These are phyloP conservation scores for Taurulus bubalis DNA, from an alignment of 2,113 vertebrate genomes.

Conservation along the genomic window DNA sequence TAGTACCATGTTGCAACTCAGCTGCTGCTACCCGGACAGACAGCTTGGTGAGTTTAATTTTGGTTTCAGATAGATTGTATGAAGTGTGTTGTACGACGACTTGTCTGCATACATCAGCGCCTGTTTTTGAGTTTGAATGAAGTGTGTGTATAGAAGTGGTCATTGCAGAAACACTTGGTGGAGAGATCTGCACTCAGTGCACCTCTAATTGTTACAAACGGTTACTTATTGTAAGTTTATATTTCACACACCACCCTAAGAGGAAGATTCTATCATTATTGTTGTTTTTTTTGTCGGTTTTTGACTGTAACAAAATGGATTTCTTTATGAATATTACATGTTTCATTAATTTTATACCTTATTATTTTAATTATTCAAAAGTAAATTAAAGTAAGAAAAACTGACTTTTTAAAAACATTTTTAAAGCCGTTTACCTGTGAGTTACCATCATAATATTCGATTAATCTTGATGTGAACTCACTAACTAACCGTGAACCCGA, in stretches of 20 bases:
- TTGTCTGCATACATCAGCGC: background rate
- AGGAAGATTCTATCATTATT: background rate
- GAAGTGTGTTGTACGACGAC: background rate
- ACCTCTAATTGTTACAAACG: background rate
- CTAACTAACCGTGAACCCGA: slow-evolving; percentile 39
- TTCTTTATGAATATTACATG: background rate
- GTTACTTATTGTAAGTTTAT: background rate
- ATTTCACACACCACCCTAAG: background rate
- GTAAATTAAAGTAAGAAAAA: background rate
- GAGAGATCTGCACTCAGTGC: background rate
- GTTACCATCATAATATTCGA: slow-evolving; percentile 26
- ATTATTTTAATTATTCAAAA: background rate
- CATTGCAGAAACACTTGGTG: background rate
- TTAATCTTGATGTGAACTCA: slow-evolving; percentile 47
- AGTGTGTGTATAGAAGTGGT: background rate
- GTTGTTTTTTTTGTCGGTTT: background rate
- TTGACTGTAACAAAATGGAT: background rate
- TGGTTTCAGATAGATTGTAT: background rate
- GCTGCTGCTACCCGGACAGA: background rate
- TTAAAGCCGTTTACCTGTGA: slow-evolving; percentile 14
- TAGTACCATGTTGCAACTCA: background rate
- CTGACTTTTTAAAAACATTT: background rate
- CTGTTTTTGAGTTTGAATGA: background rate
- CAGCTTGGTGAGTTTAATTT: background rate
- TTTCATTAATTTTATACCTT: background rate